These are phyloP conservation scores for Heterochromis multidens DNA, from an alignment of 2,113 vertebrate species.

Conservation along the genomic window DNA sequence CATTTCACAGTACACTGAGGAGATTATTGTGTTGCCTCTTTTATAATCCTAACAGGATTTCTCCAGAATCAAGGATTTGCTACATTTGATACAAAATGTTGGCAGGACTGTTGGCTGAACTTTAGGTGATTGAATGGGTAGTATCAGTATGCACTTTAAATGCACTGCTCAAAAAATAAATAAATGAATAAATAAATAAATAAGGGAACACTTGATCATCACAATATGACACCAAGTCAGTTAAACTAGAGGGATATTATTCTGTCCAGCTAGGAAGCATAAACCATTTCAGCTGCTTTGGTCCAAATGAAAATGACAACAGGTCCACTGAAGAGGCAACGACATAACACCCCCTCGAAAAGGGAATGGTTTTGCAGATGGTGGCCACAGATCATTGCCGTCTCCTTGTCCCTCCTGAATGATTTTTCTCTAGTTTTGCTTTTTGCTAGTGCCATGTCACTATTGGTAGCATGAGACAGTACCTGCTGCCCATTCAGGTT, in stretches of 20 bases:
- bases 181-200: rapidly evolving
- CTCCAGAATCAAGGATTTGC: slow-evolving; percentile 58
- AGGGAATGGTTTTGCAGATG: not conserved
- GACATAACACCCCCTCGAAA: not conserved
- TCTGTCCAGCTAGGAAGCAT: not conserved
- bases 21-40: slow-evolving; percentile 53
- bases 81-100: slow-evolving; percentile 46
- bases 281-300: not conserved
- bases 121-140: not conserved
- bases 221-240: not conserved
- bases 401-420: not conserved
- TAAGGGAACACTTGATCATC: not conserved
- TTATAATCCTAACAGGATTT: slow-evolving; percentile 61
- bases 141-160: not conserved
- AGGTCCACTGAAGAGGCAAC: not conserved
- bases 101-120: not conserved
- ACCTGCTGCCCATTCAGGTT: not conserved
- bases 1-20: slow-evolving; percentile 38
- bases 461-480: not conserved
- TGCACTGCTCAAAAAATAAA: not conserved
- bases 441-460: not conserved
- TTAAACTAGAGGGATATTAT: not conserved
- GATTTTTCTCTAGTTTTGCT: not conserved
- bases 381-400: not conserved
- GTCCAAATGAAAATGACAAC: not conserved